Evolutionary conservation across 1,140 invertebrate genomes (phyloP).

Genomic region (Sinella curviseta): DNA sequence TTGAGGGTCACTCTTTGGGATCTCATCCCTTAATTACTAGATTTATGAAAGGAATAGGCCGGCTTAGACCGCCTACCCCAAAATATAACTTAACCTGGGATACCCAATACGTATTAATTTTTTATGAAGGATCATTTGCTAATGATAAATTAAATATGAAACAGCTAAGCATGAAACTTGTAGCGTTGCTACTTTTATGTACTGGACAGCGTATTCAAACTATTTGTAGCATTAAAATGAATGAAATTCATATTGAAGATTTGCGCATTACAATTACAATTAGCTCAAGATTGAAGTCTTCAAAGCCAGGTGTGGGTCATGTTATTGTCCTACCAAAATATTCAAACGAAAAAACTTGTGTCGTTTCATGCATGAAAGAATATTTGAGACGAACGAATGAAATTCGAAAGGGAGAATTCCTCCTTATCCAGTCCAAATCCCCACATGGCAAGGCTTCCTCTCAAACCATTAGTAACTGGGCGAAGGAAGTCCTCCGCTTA

Average conservation of each 20-base stretch:
- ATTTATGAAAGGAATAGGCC: too few species aligned
- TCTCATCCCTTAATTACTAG: too few species aligned
- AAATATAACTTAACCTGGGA: too few species aligned
- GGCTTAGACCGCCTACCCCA: too few species aligned
- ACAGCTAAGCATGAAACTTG: background rate
- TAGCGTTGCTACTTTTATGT: background rate
- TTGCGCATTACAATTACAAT: background rate
- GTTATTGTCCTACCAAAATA: background rate
- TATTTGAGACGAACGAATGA: background rate
- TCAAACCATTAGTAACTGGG: slow-evolving; percentile 9
- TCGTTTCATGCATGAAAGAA: background rate
- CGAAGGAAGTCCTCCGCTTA: background rate
- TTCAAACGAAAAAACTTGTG: background rate
- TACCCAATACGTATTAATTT: too few species aligned
- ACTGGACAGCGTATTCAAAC: slow-evolving; percentile 5
- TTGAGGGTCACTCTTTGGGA: too few species aligned
- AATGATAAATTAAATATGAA: background rate
- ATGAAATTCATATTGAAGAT: background rate
- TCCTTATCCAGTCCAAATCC: background rate
- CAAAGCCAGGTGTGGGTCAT: background rate
- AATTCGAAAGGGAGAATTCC: background rate
- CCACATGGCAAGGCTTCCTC: background rate
- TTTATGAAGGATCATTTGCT: too few species aligned
- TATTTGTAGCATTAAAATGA: background rate
- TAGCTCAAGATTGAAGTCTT: background rate